These are phyloP conservation scores for Harpalus rufipes DNA, from an alignment of 2,888 invertebrate species.

Conservation along the genomic window DNA sequence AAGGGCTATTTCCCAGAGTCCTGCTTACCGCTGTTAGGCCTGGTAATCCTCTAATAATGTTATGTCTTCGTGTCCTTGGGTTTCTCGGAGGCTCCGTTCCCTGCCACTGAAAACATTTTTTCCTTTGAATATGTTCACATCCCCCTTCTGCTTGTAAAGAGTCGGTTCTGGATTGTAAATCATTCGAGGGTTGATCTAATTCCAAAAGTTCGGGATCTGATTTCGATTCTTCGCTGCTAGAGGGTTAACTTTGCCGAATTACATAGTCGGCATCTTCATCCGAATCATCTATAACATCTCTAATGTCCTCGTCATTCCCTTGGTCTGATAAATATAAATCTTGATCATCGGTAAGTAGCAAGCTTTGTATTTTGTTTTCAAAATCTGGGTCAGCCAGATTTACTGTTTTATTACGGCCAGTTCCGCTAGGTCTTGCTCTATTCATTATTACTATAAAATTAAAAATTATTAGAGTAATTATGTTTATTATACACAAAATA, in stretches of 20 bases:
- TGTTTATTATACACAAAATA: neutral
- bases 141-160: too few species aligned
- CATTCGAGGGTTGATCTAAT: too few species aligned
- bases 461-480: neutral
- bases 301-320: neutral
- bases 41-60: neutral
- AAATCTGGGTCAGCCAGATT: neutral
- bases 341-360: neutral
- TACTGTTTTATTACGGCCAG: neutral
- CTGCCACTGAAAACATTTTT: neutral
- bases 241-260: too few species aligned
- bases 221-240: too few species aligned
- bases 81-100: neutral
- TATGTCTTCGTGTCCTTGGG: slow-evolving; percentile 11
- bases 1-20: neutral
- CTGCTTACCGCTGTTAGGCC: neutral
- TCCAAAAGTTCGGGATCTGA: too few species aligned
- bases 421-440: neutral
- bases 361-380: neutral
- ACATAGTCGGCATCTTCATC: neutral
- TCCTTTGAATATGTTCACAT: neutral
- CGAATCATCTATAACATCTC: neutral
- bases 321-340: neutral
- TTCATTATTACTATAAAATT: neutral
- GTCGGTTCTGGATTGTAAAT: too few species aligned